phyloP scores from a whole-genome alignment of 2,888 invertebrate genomes.

The Ophioninae sp. region DNA sequence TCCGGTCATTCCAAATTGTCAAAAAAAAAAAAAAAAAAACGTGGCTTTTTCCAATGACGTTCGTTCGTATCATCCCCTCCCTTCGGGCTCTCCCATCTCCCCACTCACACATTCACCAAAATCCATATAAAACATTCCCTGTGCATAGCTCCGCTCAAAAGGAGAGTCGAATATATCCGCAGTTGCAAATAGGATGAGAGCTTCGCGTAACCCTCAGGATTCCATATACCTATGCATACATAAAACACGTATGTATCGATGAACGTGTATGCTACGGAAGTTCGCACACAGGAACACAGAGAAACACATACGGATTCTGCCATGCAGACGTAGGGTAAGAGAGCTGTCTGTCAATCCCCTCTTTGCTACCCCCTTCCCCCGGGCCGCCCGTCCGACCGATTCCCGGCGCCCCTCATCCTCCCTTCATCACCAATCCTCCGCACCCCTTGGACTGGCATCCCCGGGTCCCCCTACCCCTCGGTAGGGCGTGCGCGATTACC shows the following conservation, averaged over 20 bases:
- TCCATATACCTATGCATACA: slow-evolving; percentile 23
- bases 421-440: too few relatives aligned
- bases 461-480: slow-evolving; percentile 2
- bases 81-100: too few relatives aligned
- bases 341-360: slow-evolving; percentile 65
- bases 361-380: slow-evolving; percentile 60
- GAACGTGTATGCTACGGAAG: not conserved
- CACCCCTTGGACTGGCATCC: not conserved
- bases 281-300: not conserved
- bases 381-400: not conserved
- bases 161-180: slow-evolving; percentile 53
- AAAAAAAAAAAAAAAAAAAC: not conserved
- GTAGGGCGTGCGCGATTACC: slow-evolving; percentile 81
- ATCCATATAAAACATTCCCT: slow-evolving; percentile 8
- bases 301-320: not conserved
- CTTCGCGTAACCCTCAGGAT: slow-evolving; percentile 48
- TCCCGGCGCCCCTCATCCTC: too few relatives aligned
- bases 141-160: slow-evolving; percentile 31
- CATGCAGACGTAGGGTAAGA: slow-evolving; percentile 9
- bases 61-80: not conserved
- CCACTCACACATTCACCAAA: too few relatives aligned
- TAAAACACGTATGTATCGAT: slow-evolving; percentile 1
- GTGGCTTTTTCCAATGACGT: not conserved
- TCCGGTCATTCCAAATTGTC: not conserved
- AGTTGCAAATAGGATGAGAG: slow-evolving; percentile 56